Evolutionary conservation across 2,113 vertebrate species (phyloP), one percentile per base, ranked within the genome.

Genomic region (Oceanodroma tethys): DNA sequence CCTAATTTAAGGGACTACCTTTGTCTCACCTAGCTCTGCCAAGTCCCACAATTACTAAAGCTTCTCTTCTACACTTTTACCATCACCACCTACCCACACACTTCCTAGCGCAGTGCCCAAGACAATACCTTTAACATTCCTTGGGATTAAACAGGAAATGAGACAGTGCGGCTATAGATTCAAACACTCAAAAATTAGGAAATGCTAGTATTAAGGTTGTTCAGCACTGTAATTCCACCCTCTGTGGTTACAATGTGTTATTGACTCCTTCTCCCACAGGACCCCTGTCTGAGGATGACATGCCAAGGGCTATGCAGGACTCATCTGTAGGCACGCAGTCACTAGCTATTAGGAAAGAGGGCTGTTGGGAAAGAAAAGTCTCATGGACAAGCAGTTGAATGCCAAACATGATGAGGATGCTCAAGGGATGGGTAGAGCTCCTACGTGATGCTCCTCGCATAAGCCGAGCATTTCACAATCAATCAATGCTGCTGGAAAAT

Each of bases 381-480:
- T 20, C 66, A 2, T 2, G 38, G 53, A 42, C 3, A 12, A 74
- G 42, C n/a, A 74, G 47, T 56, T 58, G 56, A 66, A 43, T 16
- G 25, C n/a, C 47, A 60, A 3, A 38, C 1, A 0, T 0, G 42
- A 14, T 8, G 55, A 19, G 15, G 58, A 3, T 42, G n/a, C 5
- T 47, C 40, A 47, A n/a, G 71, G 42, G 30, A 47, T 10, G 48
- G 38, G 29, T 3, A 72, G 32, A 52, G 59, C n/a, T 72, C 79
- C 90, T 70, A 5, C 0, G 2, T 2, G 59, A 67, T 38, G 66
- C 32, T 81, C 19, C 84, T 81, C 1, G 0, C 9, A 17, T 3
- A 40, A 20, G 27, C 13, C 2, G 2, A 74, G 11, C 16, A 3
- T 42, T 18, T 68, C 70, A 16, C 36, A 62, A 13, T 0, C 36